These are phyloP conservation scores for Apaloderma vittatum DNA, from an alignment of 2,113 vertebrate genomes.

Conservation along the genomic window DNA sequence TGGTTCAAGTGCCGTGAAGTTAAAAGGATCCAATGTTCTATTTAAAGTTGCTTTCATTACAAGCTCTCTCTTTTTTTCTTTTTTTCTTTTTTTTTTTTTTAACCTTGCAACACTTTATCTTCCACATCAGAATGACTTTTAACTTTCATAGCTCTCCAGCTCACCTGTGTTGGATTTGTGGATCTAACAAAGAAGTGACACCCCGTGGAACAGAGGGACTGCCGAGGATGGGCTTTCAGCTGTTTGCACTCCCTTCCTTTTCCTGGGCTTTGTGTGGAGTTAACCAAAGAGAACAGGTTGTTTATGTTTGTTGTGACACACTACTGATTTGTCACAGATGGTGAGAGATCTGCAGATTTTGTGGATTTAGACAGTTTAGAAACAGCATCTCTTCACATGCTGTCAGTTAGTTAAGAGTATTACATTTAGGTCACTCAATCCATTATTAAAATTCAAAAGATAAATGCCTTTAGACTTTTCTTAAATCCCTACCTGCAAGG, in stretches of 20 bases:
- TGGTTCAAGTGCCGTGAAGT: neutral
- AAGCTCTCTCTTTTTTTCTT: neutral
- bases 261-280: neutral
- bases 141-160: neutral
- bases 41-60: conserved; percentile 35
- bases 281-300: neutral
- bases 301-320: neutral
- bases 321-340: neutral
- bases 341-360: neutral
- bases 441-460: neutral
- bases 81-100: neutral
- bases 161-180: neutral
- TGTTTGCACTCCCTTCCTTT: neutral
- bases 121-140: neutral
- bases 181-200: neutral
- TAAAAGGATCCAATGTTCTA: conserved; percentile 32
- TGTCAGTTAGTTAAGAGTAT: neutral
- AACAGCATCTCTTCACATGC: fast-evolving
- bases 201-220: neutral
- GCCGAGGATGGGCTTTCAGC: fast-evolving
- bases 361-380: neutral
- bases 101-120: neutral
- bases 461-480: neutral
- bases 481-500: neutral
- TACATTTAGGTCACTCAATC: neutral